A percentile compares a stretch with the other conserved stretches of the same genome.
phyloP scores from a whole-genome alignment of 2,113 vertebrate genomes.

The Salvelinus namaycush region DNA sequence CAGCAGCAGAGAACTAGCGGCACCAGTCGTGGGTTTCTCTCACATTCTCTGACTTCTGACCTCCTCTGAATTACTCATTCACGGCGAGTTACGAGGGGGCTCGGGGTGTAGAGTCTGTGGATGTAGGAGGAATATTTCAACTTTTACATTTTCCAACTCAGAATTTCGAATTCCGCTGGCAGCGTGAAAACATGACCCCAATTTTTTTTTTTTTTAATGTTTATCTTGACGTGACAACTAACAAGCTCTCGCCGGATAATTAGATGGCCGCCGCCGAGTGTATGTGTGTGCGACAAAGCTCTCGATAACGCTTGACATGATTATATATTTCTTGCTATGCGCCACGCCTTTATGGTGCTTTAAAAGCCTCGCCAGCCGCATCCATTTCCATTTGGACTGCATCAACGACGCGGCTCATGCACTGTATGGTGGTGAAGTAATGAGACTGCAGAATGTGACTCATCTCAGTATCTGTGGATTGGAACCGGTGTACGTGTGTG shows the following conservation, averaged over 20 bases:
- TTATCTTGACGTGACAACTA: slow-evolving; percentile 71
- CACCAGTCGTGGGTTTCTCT: slow-evolving; percentile 7
- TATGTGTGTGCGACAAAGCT: slow-evolving; percentile 17
- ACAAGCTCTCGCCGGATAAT: slow-evolving; percentile 67
- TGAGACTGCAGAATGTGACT: slow-evolving; percentile 45
- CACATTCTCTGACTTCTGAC: slow-evolving; percentile 5
- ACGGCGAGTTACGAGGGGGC: neutral
- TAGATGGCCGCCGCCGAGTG: slow-evolving; percentile 42
- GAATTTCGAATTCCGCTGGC: slow-evolving; percentile 61
- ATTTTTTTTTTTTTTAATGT: slow-evolving; percentile 4
- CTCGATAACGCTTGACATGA: slow-evolving; percentile 50
- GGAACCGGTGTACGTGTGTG: slow-evolving; percentile 12
- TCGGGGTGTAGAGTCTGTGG: neutral
- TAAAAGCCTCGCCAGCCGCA: slow-evolving; percentile 35
- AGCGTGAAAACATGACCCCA: neutral
- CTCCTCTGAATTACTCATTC: slow-evolving; percentile 8
- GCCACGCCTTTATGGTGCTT: slow-evolving; percentile 20
- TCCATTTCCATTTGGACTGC: slow-evolving; percentile 41
- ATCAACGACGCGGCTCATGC: slow-evolving; percentile 31
- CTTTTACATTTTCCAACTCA: slow-evolving; percentile 51
- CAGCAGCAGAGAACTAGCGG: slow-evolving; percentile 13
- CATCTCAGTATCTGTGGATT: slow-evolving; percentile 34
- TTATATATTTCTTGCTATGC: slow-evolving; percentile 48
- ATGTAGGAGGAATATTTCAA: slow-evolving; percentile 28
- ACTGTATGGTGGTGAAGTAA: slow-evolving; percentile 22